A percentile compares a stretch with the other conserved stretches of the same genome.
phyloP scores from a whole-genome alignment of 2,888 invertebrate species.

The Drosophila meridiana region DNA sequence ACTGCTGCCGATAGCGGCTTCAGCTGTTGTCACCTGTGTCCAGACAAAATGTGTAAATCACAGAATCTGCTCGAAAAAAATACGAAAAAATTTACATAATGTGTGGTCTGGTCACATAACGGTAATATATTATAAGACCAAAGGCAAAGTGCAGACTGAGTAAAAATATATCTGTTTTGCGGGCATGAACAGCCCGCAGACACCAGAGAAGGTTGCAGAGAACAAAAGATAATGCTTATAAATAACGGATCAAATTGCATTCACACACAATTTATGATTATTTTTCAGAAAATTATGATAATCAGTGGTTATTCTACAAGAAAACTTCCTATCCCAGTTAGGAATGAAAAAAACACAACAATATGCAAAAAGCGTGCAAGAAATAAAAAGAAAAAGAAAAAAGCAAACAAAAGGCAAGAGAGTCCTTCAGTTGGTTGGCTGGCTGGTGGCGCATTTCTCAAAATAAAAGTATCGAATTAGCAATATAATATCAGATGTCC shows the following conservation, averaged over 20 bases:
- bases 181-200: slow-evolving; percentile 63
- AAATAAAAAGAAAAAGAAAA: slow-evolving; percentile 7
- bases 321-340: slow-evolving; percentile 52
- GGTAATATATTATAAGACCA: slow-evolving; percentile 70
- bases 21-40: slow-evolving; percentile 77
- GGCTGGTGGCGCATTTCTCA: slow-evolving; percentile 49
- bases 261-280: slow-evolving; percentile 74
- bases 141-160: slow-evolving; percentile 17
- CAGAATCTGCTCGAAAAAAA: slow-evolving; percentile 44
- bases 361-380: slow-evolving; percentile 53
- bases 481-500: slow-evolving; percentile 83
- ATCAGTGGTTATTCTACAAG: slow-evolving; percentile 47
- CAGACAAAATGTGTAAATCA: slow-evolving; percentile 59
- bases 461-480: slow-evolving; percentile 83
- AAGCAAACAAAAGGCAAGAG: slow-evolving; percentile 28
- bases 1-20: slow-evolving; percentile 45
- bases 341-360: slow-evolving; percentile 37
- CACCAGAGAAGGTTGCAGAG: slow-evolving; percentile 36
- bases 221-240: slow-evolving; percentile 65
- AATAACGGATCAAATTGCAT: slow-evolving; percentile 78
- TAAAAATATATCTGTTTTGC: slow-evolving; percentile 14
- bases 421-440: slow-evolving; percentile 39
- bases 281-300: slow-evolving; percentile 70
- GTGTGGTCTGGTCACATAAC: slow-evolving; percentile 81
- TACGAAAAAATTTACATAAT: slow-evolving; percentile 64